A percentile compares a stretch with the other conserved stretches of the same genome.
phyloP scores from a whole-genome alignment of 1,140 invertebrate species.

The Ctenoplectra terminalis region DNA sequence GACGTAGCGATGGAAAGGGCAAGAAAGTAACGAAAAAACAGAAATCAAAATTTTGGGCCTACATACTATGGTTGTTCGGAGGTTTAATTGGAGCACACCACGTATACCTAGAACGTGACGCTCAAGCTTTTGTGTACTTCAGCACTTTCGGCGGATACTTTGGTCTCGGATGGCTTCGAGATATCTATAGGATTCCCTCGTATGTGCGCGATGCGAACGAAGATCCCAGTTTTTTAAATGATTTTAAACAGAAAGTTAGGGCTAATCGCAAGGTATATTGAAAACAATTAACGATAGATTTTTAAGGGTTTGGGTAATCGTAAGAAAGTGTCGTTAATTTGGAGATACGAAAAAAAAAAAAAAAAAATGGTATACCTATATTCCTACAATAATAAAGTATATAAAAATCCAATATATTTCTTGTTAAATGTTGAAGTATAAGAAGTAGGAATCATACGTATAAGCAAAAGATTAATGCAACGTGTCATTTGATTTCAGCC shows the following conservation, averaged over 20 bases:
- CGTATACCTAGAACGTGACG: constrained; percentile 93
- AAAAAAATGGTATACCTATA: too few species aligned
- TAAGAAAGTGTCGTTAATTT: too few species aligned
- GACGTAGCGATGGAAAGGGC: constrained; percentile 10
- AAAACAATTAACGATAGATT: constrained; percentile 2
- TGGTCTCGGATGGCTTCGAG: constrained; percentile 93
- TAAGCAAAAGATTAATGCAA: background rate
- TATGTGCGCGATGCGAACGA: constrained; percentile 95
- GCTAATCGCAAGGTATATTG: constrained; percentile 85
- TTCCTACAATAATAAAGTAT: too few species aligned
- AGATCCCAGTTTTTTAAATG: constrained; percentile 87
- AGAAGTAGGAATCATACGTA: background rate
- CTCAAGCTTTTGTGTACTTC: constrained; percentile 95
- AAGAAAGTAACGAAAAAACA: constrained; percentile 35
- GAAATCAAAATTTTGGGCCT: constrained; percentile 83
- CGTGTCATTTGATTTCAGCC: constrained; percentile 84
- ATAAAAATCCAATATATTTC: too few species aligned
- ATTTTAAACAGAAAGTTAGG: constrained; percentile 86
- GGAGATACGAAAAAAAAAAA: too few species aligned
- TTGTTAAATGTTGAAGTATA: too few species aligned
- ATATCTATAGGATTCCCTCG: constrained; percentile 92
- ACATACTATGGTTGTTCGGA: constrained; percentile 93
- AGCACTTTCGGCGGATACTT: constrained; percentile 93
- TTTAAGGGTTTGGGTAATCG: background rate
- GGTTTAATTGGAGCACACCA: constrained; percentile 95